These are phyloP conservation scores for Magallana angulata DNA, from an alignment of 1,140 invertebrate genomes.

Conservation along the genomic window DNA sequence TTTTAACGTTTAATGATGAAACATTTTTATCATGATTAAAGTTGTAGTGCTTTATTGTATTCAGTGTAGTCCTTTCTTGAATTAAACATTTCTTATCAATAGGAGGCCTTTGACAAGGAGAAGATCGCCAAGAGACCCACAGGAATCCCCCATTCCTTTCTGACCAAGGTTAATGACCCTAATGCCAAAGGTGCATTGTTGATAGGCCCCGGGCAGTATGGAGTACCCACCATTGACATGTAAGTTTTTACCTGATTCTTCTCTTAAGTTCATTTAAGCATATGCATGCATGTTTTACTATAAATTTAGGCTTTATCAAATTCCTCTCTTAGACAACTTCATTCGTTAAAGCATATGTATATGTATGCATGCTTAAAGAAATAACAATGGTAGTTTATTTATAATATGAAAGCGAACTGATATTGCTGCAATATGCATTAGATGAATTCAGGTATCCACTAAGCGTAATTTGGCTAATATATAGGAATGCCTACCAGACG, in stretches of 20 bases:
- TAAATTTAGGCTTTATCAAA: too few relatives aligned
- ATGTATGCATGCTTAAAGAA: too few relatives aligned
- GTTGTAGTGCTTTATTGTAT: too few relatives aligned
- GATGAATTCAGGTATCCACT: too few relatives aligned
- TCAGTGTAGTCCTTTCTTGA: not conserved
- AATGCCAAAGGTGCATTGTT: constrained; percentile 94
- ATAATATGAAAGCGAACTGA: not conserved
- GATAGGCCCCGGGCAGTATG: constrained; percentile 94
- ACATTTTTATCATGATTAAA: too few relatives aligned
- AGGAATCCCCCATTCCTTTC: constrained; percentile 97
- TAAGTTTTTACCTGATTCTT: constrained; percentile 81
- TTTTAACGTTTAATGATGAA: not conserved
- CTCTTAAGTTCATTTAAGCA: not conserved
- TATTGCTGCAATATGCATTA: too few relatives aligned
- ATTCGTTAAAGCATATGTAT: too few relatives aligned
- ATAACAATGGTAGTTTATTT: not conserved
- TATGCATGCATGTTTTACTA: too few relatives aligned
- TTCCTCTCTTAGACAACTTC: too few relatives aligned
- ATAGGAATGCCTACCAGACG: constrained; percentile 88
- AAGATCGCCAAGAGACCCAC: constrained; percentile 81
- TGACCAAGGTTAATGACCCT: constrained; percentile 92
- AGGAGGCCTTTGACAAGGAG: constrained; percentile 55
- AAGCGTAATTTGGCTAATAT: not conserved
- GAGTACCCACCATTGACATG: constrained; percentile 94
- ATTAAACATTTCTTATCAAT: not conserved